Percentiles rank a stretch among this genome's conserved stretches.
phyloP scores from a whole-genome alignment of 2,888 invertebrate genomes.

The Rhingia campestris region DNA sequence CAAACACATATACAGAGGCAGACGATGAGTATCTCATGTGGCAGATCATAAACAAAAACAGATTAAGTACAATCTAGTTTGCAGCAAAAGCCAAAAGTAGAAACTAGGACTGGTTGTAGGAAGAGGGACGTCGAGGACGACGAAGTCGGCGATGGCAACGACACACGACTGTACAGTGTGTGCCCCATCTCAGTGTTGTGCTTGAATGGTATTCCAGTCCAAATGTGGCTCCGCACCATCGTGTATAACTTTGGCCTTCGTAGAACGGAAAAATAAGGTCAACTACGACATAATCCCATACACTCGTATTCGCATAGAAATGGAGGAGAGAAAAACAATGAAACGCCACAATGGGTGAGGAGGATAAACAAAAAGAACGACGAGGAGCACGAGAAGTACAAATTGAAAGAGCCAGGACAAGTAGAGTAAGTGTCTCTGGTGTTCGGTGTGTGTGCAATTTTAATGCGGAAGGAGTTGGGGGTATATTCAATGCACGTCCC shows the following conservation, averaged over 20 bases:
- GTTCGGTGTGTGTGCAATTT: conserved; percentile 41
- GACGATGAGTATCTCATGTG: conserved; percentile 61
- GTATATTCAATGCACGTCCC: conserved; percentile 66
- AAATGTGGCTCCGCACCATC: conserved; percentile 45
- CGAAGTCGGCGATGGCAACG: not conserved
- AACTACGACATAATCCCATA: conserved; percentile 62
- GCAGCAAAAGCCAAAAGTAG: conserved; percentile 55
- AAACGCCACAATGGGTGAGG: conserved; percentile 63
- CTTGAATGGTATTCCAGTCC: conserved; percentile 53
- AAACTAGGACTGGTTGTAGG: conserved; percentile 52
- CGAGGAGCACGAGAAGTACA: conserved; percentile 43
- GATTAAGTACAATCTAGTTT: conserved; percentile 70
- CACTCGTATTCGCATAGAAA: conserved; percentile 20
- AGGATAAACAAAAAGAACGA: conserved; percentile 57
- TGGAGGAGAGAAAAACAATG: conserved; percentile 50
- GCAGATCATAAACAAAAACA: conserved; percentile 73
- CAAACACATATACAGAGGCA: conserved; percentile 6
- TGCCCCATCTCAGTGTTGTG: conserved; percentile 15
- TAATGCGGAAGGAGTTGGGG: conserved; percentile 61
- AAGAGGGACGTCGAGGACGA: conserved; percentile 49
- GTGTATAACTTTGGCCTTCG: conserved; percentile 70
- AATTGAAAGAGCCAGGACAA: conserved; percentile 66
- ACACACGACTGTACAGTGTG: conserved; percentile 3
- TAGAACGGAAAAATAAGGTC: conserved; percentile 69
- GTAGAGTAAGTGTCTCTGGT: conserved; percentile 61